Percentiles rank a stretch among this genome's conserved stretches.
Conservation (phyloP, 2,797 vertebrate species). For the Enteromius paludinosus region DNA sequence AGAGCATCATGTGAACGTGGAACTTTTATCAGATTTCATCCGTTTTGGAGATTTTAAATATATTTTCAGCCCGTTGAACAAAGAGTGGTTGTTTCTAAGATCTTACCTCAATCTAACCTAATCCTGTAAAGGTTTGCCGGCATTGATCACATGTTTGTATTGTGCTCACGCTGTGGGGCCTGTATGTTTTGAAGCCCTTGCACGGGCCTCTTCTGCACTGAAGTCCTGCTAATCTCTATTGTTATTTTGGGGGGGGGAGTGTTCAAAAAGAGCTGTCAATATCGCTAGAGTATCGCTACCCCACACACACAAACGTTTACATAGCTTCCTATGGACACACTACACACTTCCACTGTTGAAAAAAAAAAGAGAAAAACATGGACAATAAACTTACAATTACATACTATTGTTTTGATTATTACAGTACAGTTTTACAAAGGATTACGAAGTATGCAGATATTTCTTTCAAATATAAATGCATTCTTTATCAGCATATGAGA, state of each 20-base stretch:
- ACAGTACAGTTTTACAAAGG: background rate
- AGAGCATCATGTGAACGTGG: constrained; percentile 12
- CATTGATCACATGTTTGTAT: background rate
- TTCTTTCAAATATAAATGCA: background rate
- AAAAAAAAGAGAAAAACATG: background rate
- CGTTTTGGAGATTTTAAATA: constrained; percentile 28
- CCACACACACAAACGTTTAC: constrained; percentile 19
- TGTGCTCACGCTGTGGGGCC: constrained; percentile 55
- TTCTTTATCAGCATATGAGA: background rate
- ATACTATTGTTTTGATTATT: background rate
- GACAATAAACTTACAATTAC: no score
- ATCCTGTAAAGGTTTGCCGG: constrained; percentile 8
- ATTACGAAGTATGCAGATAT: background rate
- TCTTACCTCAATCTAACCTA: constrained; percentile 14
- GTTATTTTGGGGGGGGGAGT: constrained; percentile 71
- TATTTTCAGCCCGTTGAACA: constrained; percentile 39
- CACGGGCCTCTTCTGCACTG: constrained; percentile 69
- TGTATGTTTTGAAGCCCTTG: constrained; percentile 67
- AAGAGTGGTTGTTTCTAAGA: constrained; percentile 22
- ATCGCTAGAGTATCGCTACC: constrained; percentile 58
- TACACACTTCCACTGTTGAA: background rate
- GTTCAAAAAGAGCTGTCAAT: constrained; percentile 68
- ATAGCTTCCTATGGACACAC: background rate
- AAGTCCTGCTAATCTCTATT: constrained; percentile 71
- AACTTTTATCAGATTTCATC: constrained; percentile 4